Evolutionary conservation across 1,140 invertebrate species (phyloP), one percentile per base, ranked within the genome.

Genomic region (Drosophila erecta): DNA sequence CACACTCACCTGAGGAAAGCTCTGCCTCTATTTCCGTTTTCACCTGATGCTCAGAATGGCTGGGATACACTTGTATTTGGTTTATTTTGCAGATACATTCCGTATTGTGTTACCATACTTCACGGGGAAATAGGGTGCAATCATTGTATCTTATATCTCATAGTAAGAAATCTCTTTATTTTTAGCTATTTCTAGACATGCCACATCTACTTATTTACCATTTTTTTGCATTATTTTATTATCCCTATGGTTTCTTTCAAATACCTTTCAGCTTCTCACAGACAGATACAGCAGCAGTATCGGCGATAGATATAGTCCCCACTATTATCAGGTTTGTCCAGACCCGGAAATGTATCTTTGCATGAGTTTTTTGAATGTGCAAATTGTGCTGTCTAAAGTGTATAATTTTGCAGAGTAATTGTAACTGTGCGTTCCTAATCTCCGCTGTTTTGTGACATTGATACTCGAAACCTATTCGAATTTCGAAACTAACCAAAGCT

Each of bases 221-320:
- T 5, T 38, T 38, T 38, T 4, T 4, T 17, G 17, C 11, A 14
- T 14, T 38, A 14, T 38, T 38, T 14, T 5, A 37, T 37, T 3
- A 11, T 12, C 3, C 12, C 14, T 37, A 4, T 37, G 14, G 4
- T 37, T 37, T 37, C 3, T 37, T 37, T 14, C 1, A 38, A 12
- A 14, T 14, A 38, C 37, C 57, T 89, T 90, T 14, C 89, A 91
- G 89, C 89, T 90, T 35, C 53, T 61, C 54, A 87, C 67, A 49
- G 83, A 91, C 78, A 90, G 89, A 79, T 91, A 87, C 70, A 87
- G 62, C 87, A 91, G 89, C 84, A 84, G 65, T 37, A 90, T 91
- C 53, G 89, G 89, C 55, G 89, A 91, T 69, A 91, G 89, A 89
- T 91, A 91, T 84, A 91, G 83, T 89, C 78, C 89, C 8, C 76